Conservation (phyloP, 2,888 invertebrate genomes). For the Helicoverpa assulta region DNA sequence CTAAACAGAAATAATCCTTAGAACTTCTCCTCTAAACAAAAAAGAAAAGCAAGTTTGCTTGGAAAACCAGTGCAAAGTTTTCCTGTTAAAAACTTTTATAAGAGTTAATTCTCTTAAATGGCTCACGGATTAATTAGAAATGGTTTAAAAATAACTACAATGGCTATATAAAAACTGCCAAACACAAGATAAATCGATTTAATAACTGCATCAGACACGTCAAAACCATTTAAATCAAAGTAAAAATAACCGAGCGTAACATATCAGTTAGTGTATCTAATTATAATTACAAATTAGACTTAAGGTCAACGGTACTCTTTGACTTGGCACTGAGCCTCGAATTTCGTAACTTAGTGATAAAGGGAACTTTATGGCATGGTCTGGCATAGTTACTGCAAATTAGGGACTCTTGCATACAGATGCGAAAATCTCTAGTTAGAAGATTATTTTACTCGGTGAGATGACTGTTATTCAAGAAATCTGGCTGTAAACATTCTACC, state of each 20-base stretch:
- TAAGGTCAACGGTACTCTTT: conserved; percentile 27
- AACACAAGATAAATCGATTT: conserved; percentile 4
- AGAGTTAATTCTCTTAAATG: neutral
- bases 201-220: conserved; percentile 1
- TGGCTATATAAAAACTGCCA: neutral
- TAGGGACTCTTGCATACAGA: neutral
- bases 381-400: neutral
- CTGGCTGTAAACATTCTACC: neutral
- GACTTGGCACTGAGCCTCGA: conserved; percentile 20
- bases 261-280: conserved; percentile 26
- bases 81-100: conserved; percentile 13
- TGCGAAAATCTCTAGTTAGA: neutral
- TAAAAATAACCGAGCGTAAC: conserved; percentile 23
- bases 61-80: conserved; percentile 30
- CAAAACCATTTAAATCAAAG: conserved; percentile 13
- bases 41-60: neutral
- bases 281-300: conserved; percentile 37
- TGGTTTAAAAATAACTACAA: neutral
- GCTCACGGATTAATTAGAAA: conserved; percentile 9
- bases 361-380: conserved; percentile 4
- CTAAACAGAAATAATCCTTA: conserved; percentile 9
- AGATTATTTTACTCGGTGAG: neutral
- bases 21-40: conserved; percentile 11
- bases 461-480: neutral
- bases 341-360: conserved; percentile 11